phyloP scores from a whole-genome alignment of 1,140 invertebrate genomes.

The Metaphire vulgaris region DNA sequence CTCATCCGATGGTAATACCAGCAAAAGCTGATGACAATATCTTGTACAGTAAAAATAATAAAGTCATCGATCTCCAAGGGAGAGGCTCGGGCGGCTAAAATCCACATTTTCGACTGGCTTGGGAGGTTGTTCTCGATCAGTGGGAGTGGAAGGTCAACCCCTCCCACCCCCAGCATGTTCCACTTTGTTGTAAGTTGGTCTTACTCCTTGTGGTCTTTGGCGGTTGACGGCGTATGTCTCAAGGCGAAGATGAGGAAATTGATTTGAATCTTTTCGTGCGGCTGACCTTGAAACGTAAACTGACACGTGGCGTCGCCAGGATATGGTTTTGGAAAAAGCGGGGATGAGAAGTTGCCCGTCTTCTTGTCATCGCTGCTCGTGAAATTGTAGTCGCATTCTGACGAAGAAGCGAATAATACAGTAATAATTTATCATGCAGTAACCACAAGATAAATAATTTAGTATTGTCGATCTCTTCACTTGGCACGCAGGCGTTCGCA shows the following conservation, averaged over 20 bases:
- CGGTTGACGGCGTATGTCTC: constrained; percentile 52
- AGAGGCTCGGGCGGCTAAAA: too few relatives aligned
- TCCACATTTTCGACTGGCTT: too few relatives aligned
- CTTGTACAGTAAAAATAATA: too few relatives aligned
- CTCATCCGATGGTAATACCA: too few relatives aligned
- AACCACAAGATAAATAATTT: background rate
- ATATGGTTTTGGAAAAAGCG: constrained; percentile 84
- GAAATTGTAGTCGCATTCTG: constrained; percentile 37
- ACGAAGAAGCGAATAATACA: constrained; percentile 30
- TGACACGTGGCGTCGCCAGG: constrained; percentile 82
- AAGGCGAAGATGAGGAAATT: constrained; percentile 73
- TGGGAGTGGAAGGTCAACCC: too few relatives aligned
- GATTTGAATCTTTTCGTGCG: constrained; percentile 73
- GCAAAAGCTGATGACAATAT: too few relatives aligned
- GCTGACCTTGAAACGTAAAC: constrained; percentile 80
- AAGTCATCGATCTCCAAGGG: too few relatives aligned
- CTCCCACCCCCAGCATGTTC: too few relatives aligned
- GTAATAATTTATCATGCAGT: background rate
- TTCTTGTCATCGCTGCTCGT: constrained; percentile 61
- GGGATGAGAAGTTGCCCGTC: constrained; percentile 80
- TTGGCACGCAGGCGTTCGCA: background rate
- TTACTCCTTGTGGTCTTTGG: constrained; percentile 2
- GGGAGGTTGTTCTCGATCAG: too few relatives aligned
- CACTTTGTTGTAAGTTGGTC: too few relatives aligned
- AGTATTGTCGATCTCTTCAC: background rate